A percentile compares a stretch with the other conserved stretches of the same genome.
phyloP scores from a whole-genome alignment of 2,797 vertebrate genomes.

The Protonibea diacanthus region DNA sequence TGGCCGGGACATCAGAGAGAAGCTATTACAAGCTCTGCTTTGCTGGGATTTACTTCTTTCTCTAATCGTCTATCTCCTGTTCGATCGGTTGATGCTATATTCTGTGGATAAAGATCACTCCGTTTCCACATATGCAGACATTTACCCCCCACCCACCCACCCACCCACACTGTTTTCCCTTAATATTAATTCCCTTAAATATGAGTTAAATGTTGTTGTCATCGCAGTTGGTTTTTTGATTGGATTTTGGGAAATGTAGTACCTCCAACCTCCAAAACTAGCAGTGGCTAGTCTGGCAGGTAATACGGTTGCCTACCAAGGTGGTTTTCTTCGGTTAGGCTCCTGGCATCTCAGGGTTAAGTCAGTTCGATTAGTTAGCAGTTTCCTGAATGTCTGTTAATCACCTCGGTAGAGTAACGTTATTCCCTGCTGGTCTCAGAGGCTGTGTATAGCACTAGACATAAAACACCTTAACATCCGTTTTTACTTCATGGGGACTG shows the following conservation, averaged over 20 bases:
- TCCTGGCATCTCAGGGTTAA: too few relatives aligned
- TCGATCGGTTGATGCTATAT: slow-evolving; percentile 30
- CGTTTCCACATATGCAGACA: neutral
- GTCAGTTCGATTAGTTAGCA: too few relatives aligned
- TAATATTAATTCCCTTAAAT: too few relatives aligned
- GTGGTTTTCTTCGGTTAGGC: too few relatives aligned
- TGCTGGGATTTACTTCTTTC: slow-evolving; percentile 25
- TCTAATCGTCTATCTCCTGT: slow-evolving; percentile 42
- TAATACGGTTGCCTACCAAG: too few relatives aligned
- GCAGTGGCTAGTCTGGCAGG: too few relatives aligned
- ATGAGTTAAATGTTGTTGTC: neutral
- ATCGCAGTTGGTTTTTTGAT: neutral
- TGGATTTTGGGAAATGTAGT: neutral
- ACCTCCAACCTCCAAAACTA: neutral
- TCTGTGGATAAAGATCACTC: slow-evolving; percentile 21
- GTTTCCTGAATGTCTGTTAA: too few relatives aligned
- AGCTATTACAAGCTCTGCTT: slow-evolving; percentile 54
- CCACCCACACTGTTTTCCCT: neutral
- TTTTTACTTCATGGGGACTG: too few relatives aligned
- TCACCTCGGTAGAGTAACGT: too few relatives aligned
- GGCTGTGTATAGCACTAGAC: too few relatives aligned
- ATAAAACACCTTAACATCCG: too few relatives aligned
- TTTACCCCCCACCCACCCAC: neutral
- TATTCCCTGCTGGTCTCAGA: too few relatives aligned
- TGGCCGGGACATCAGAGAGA: slow-evolving; percentile 59